A percentile compares a stretch with the other conserved stretches of the same genome.
phyloP scores from a whole-genome alignment of 2,113 vertebrate species.

The Scopus umbretta region DNA sequence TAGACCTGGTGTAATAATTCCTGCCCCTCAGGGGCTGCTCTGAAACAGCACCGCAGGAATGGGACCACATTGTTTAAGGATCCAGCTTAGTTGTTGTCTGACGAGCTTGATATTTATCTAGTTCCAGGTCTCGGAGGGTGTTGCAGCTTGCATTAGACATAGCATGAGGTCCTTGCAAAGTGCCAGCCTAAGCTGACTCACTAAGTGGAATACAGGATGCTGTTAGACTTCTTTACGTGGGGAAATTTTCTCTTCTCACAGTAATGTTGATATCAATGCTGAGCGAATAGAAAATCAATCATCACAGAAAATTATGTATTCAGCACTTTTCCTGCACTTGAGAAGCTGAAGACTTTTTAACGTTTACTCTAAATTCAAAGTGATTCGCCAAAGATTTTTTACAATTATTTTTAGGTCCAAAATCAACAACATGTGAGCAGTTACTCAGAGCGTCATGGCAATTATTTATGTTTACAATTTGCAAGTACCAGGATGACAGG shows the following conservation, averaged over 20 bases:
- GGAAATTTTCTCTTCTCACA: neutral
- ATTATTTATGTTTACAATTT: neutral
- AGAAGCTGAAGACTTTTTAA: neutral
- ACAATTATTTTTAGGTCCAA: neutral
- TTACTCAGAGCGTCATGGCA: neutral
- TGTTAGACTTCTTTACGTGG: neutral
- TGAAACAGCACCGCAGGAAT: neutral
- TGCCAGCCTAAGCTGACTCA: neutral
- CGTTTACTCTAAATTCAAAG: neutral
- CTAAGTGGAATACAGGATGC: neutral
- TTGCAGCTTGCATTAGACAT: neutral
- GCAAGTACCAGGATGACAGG: neutral
- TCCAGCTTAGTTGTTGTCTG: rapidly evolving
- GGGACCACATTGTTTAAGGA: rapidly evolving
- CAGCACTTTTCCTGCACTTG: neutral
- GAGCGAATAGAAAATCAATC: neutral
- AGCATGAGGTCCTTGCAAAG: neutral
- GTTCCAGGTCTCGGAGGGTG: neutral
- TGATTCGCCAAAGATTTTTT: neutral
- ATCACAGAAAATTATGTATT: neutral
- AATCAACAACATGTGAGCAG: neutral
- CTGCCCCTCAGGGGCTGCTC: neutral
- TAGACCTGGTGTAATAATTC: neutral
- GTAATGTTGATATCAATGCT: neutral
- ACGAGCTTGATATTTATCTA: neutral